Percentiles rank a stretch among this genome's conserved stretches.
phyloP scores from a whole-genome alignment of 2,888 invertebrate genomes.

The Ormyrus pomaceus region DNA sequence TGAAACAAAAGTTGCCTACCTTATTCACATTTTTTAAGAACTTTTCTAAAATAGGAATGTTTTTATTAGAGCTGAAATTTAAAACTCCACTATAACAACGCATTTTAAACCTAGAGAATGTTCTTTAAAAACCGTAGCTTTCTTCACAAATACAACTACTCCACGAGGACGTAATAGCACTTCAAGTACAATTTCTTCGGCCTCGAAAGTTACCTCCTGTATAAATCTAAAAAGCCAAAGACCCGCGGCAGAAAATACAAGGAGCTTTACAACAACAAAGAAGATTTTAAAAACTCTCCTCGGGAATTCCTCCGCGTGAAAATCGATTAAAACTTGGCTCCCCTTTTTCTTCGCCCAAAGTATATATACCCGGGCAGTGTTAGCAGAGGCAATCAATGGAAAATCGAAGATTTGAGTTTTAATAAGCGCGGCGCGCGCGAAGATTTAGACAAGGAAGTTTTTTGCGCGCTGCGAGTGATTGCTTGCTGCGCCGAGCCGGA shows the following conservation, averaged over 20 bases:
- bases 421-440: conserved; percentile 20
- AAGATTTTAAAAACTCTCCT: conserved; percentile 27
- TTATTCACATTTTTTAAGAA: too few species aligned
- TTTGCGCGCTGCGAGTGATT: not conserved
- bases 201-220: conserved; percentile 1
- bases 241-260: conserved; percentile 12
- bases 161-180: too few species aligned
- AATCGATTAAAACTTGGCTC: conserved; percentile 48
- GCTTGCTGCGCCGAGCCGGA: not conserved
- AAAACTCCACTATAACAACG: too few species aligned
- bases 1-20: too few species aligned
- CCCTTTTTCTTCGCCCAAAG: not conserved
- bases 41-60: too few species aligned
- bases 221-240: conserved; percentile 28
- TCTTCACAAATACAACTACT: too few species aligned
- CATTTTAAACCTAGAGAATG: too few species aligned
- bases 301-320: conserved; percentile 15
- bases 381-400: conserved; percentile 36
- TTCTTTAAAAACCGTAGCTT: too few species aligned
- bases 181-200: not conserved
- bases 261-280: conserved; percentile 17
- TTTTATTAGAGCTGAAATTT: too few species aligned
- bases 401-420: conserved; percentile 35
- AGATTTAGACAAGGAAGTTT: conserved; percentile 24
- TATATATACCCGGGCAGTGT: not conserved